phyloP scores from a whole-genome alignment of 2,113 vertebrate species.

The Tupaia chinensis region DNA sequence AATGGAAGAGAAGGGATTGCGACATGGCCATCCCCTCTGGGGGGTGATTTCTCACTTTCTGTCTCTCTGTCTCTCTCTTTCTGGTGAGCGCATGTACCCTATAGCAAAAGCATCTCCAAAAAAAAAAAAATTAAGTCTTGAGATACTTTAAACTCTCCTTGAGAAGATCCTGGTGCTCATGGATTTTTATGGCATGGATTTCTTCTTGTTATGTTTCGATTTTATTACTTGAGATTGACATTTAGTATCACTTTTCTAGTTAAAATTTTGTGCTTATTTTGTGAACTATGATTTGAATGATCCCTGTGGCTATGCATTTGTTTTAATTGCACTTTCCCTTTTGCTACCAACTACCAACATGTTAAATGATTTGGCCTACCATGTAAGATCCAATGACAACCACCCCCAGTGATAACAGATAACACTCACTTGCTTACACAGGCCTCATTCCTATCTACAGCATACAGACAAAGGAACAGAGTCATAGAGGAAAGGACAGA shows the following conservation, averaged over 20 bases:
- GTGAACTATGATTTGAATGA: background rate
- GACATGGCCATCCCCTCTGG: no score
- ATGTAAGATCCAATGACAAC: background rate
- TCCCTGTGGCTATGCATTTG: background rate
- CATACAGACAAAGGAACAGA: background rate
- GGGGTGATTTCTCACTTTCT: no score
- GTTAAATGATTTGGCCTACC: background rate
- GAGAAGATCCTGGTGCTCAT: background rate
- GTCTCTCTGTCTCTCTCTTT: no score
- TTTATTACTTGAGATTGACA: background rate
- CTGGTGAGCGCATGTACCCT: no score
- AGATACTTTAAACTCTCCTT: background rate
- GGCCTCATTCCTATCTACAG: background rate
- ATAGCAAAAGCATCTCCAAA: no score
- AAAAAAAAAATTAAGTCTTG: no score
- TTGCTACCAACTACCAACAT: background rate
- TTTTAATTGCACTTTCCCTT: background rate
- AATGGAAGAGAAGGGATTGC: no score
- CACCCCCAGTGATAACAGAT: background rate
- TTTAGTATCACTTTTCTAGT: background rate
- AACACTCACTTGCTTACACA: background rate
- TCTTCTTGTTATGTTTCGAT: background rate
- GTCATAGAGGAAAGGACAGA: background rate
- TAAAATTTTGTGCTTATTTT: background rate
- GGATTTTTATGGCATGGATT: background rate